Evolutionary conservation across 2,888 invertebrate species (phyloP).

Genomic region (Plagiodera versicolora): DNA sequence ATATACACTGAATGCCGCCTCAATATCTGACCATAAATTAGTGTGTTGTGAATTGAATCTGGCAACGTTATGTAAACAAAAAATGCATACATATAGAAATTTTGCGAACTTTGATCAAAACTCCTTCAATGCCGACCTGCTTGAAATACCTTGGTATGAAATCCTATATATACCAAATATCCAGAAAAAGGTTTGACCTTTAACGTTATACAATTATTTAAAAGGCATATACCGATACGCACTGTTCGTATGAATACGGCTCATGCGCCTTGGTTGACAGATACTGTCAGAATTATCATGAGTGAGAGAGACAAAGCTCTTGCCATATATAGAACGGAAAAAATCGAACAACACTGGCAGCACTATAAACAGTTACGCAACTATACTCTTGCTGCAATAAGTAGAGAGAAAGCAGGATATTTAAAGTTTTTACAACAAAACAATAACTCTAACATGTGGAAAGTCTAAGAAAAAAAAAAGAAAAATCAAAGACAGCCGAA

Average conservation of each 20-base stretch:
- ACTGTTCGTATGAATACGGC: not conserved
- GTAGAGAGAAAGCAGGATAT: not conserved
- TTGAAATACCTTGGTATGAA: not conserved
- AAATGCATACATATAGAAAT: not conserved
- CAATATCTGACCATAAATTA: slow-evolving; percentile 2
- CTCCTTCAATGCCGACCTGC: not conserved
- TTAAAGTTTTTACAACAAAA: not conserved
- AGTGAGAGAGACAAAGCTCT: no score
- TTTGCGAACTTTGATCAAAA: slow-evolving; percentile 1
- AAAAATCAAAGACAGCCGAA: not conserved
- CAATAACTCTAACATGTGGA: not conserved
- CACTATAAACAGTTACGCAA: not conserved
- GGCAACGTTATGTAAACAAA: not conserved
- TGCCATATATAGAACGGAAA: no score
- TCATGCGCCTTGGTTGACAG: no score
- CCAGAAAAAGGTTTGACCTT: not conserved
- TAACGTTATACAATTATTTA: not conserved
- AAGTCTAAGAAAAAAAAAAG: not conserved
- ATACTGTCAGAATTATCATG: no score
- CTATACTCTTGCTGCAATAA: not conserved
- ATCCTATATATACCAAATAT: slow-evolving; percentile 3
- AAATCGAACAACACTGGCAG: not conserved
- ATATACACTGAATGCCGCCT: not conserved
- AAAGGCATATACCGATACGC: not conserved
- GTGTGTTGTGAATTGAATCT: not conserved